phyloP scores from a whole-genome alignment of 2,888 invertebrate species.

The Agonopterix heracliana region DNA sequence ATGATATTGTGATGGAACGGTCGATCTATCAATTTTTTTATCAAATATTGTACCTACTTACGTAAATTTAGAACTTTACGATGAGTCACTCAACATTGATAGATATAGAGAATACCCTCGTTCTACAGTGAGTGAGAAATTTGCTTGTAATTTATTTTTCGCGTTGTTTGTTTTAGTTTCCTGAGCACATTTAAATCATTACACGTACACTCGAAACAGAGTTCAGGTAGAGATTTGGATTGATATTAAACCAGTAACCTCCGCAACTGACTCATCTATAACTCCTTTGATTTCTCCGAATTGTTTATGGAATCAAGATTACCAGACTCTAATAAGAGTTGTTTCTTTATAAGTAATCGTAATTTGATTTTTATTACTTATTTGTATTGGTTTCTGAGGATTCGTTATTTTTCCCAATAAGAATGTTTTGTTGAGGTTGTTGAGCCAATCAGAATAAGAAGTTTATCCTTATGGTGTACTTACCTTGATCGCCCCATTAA shows the following conservation, averaged over 20 bases:
- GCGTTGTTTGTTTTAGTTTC: slow-evolving; percentile 20
- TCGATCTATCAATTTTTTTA: too few relatives aligned
- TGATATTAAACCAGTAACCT: slow-evolving; percentile 23
- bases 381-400: slow-evolving; percentile 8
- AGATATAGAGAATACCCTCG: slow-evolving; percentile 25
- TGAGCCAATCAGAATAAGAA: too few relatives aligned
- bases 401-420: too few relatives aligned
- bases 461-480: too few relatives aligned
- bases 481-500: too few relatives aligned
- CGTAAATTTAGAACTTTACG: not conserved
- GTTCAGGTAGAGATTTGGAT: not conserved
- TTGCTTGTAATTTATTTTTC: slow-evolving; percentile 29
- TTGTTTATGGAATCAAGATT: too few relatives aligned
- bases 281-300: not conserved
- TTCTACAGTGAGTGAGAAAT: slow-evolving; percentile 20
- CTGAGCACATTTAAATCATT: slow-evolving; percentile 6
- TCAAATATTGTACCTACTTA: too few relatives aligned
- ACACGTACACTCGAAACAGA: not conserved
- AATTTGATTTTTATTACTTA: too few relatives aligned
- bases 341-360: not conserved
- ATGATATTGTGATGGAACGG: too few relatives aligned
- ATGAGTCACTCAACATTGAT: slow-evolving; percentile 23
- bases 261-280: slow-evolving; percentile 25
- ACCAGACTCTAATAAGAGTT: slow-evolving; percentile 10
- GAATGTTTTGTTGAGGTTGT: slow-evolving; percentile 25